phyloP scores from a whole-genome alignment of 2,888 invertebrate species.

The Aphrophora alni region DNA sequence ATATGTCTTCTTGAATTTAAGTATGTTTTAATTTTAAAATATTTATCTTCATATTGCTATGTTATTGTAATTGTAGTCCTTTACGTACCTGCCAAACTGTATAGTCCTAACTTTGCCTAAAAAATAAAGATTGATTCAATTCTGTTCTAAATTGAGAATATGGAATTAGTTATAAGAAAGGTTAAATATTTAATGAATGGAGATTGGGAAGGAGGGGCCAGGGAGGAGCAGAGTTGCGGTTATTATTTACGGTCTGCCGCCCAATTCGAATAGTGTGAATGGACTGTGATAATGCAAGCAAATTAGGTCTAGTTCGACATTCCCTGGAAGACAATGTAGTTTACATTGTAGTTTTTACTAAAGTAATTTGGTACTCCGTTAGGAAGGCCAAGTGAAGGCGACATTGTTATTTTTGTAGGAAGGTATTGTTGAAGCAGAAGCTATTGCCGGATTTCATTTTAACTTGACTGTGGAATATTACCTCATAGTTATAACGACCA shows the following conservation, averaged over 20 bases:
- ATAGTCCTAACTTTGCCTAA: no score
- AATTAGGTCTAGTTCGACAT: constrained; percentile 6
- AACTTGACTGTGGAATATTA: background rate
- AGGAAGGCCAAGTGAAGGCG: background rate
- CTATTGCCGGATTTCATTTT: background rate
- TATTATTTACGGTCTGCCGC: constrained; percentile 2
- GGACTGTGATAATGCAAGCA: background rate
- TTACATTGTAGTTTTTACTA: background rate
- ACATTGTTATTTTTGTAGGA: background rate
- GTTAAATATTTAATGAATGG: background rate
- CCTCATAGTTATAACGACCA: background rate
- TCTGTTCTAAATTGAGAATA: no score
- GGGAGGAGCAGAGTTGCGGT: background rate
- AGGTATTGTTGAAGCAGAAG: background rate
- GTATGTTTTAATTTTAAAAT: no score
- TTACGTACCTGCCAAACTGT: no score
- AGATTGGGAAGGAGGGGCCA: background rate
- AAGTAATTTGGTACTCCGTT: background rate
- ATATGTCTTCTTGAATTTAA: no score
- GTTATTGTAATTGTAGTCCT: no score
- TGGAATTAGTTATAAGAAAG: no score
- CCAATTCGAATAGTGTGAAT: background rate
- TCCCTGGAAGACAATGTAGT: constrained; percentile 6
- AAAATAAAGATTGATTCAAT: no score
- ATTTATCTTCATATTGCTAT: no score